Evolutionary conservation across 1,140 invertebrate genomes (phyloP), one percentile per base, ranked within the genome.

Genomic region (Sitophilus oryzae): DNA sequence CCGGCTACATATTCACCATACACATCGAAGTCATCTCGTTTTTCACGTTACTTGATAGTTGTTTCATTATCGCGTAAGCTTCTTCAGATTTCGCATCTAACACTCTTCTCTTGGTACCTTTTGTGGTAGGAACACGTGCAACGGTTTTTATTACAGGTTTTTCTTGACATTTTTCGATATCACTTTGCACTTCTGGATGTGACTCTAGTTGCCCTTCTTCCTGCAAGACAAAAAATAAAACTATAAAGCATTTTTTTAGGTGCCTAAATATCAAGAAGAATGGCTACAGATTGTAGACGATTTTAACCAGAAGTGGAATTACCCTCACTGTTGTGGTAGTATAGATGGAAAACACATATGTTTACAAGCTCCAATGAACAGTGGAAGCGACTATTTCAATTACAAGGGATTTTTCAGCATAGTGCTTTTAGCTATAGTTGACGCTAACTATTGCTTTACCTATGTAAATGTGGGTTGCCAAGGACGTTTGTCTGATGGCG

Each of bases 381-480:
- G 45, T 15, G 60, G 62, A 5, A 38, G 44, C 20, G 22, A 51
- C 22, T 63, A 51, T 50, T 63, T 52, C 22, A 65, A 65, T 40
- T 65, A 65, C 37, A 65, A 65, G 36, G 45, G 41, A 23, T 44
- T 37, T 10, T 58, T 52, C 45, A 56, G 47, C 30, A 52, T 54
- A 6, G 58, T 64, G 3, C 16, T 64, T 9, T 25, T 62, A 46
- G 58, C 46, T 9, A 21, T 41, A 14, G 49, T 52, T 16, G 40
- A 52, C 40, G 25, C 11, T 6, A 53, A 55, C 34, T 56, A 56
- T 34, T 59, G 62, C 22, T 75, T 74, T 44, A 46, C 65, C 14
- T 66, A 48, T 37, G 53, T 69, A 37, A 64, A 76, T 62, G 58
- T 73, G 25, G 70, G 70, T 3, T 61, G 66, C 20, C 65, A 69